These are phyloP conservation scores for Apocrypta bakeri DNA, from an alignment of 1,140 invertebrate species.

Conservation along the genomic window DNA sequence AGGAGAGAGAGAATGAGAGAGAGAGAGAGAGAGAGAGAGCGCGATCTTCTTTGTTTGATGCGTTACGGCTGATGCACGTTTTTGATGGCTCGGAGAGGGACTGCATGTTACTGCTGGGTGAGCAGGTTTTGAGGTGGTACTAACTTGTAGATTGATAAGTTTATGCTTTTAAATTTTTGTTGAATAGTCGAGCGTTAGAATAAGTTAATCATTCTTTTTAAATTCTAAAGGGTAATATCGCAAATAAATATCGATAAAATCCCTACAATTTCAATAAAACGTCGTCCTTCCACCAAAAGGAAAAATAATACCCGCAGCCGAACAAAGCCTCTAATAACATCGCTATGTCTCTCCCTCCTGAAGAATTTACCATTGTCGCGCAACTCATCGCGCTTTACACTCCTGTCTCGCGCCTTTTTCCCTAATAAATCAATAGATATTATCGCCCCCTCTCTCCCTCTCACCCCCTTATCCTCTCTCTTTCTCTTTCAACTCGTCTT, in stretches of 20 bases:
- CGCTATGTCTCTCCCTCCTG: background rate
- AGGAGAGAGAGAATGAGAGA: no score
- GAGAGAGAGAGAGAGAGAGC: no score
- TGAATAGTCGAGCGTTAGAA: no score
- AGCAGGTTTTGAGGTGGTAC: background rate
- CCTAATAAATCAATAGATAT: conserved; percentile 29
- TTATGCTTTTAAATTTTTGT: no score
- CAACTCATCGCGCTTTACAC: background rate
- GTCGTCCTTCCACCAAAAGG: background rate
- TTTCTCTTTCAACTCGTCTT: background rate
- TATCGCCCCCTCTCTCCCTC: background rate
- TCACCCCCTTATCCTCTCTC: background rate
- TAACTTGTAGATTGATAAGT: no score
- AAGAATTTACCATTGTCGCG: background rate
- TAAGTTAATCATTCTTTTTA: no score
- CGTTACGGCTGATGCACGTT: background rate
- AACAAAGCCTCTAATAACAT: background rate
- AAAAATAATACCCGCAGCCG: background rate
- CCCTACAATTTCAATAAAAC: background rate
- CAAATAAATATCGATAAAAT: background rate
- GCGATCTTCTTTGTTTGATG: conserved; percentile 1
- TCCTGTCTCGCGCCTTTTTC: background rate
- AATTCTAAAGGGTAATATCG: no score
- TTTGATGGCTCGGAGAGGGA: background rate
- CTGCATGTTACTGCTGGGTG: background rate